phyloP scores from a whole-genome alignment of 2,888 invertebrate species.

The Agrochola macilenta region DNA sequence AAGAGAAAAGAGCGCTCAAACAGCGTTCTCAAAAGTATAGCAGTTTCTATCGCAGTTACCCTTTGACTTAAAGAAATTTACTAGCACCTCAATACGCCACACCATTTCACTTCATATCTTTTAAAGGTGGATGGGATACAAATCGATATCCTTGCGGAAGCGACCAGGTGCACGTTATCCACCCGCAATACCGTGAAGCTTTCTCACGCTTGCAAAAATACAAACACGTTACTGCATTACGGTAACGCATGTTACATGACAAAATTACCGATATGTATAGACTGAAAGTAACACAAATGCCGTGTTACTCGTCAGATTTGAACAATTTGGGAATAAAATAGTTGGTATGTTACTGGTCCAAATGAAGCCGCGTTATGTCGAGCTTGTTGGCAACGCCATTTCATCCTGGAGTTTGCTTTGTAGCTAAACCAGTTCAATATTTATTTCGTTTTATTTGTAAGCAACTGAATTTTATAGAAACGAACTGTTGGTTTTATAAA shows the following conservation, averaged over 20 bases:
- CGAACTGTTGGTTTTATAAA: not conserved
- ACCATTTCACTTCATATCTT: slow-evolving; percentile 69
- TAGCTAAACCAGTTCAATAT: slow-evolving; percentile 2
- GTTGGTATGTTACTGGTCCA: slow-evolving; percentile 16
- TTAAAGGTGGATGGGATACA: slow-evolving; percentile 65
- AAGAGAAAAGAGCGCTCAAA: not conserved
- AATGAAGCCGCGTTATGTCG: slow-evolving; percentile 20
- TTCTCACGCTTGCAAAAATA: slow-evolving; percentile 74
- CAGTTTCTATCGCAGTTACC: not conserved
- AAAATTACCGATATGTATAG: slow-evolving; percentile 39
- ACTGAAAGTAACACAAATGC: slow-evolving; percentile 31
- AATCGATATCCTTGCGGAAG: slow-evolving; percentile 71
- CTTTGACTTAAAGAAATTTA: not conserved
- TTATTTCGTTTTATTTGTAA: slow-evolving; percentile 4
- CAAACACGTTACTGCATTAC: slow-evolving; percentile 49
- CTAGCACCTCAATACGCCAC: slow-evolving; percentile 21
- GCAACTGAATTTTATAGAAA: not conserved
- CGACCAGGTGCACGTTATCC: slow-evolving; percentile 70
- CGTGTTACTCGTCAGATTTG: slow-evolving; percentile 21
- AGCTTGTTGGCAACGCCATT: slow-evolving; percentile 20
- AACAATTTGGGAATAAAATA: slow-evolving; percentile 35
- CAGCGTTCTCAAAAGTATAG: not conserved
- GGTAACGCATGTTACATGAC: slow-evolving; percentile 32
- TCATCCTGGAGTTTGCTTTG: slow-evolving; percentile 3
- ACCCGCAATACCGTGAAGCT: slow-evolving; percentile 48